phyloP scores from a whole-genome alignment of 2,797 vertebrate genomes.

The Pseudochaenichthys georgianus region DNA sequence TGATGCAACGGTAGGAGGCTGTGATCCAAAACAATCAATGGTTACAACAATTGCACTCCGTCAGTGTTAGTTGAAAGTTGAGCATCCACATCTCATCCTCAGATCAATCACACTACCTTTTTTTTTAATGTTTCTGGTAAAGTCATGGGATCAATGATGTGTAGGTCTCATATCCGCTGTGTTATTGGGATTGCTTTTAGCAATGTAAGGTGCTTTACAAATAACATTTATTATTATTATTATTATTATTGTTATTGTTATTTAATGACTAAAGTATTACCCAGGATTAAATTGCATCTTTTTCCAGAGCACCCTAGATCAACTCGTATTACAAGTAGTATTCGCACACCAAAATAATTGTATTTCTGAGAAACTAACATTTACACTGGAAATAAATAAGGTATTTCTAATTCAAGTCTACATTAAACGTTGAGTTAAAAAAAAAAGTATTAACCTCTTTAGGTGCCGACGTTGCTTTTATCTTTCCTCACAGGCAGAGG shows the following conservation, averaged over 20 bases:
- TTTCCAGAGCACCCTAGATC: not conserved
- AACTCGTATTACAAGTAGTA: not conserved
- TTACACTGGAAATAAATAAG: not conserved
- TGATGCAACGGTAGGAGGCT: constrained; percentile 27
- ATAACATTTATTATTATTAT: no score
- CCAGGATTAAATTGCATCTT: not conserved
- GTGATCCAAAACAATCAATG: constrained; percentile 26
- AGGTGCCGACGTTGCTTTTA: no score
- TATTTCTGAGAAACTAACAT: not conserved
- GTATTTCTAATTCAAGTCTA: not conserved
- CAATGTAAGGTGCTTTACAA: no score
- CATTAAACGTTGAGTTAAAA: no score
- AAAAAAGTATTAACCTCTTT: no score
- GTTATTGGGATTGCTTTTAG: no score
- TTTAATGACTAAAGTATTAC: not conserved
- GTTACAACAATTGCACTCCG: constrained; percentile 3
- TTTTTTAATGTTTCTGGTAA: not conserved
- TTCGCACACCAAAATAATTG: not conserved
- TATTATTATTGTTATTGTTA: not conserved
- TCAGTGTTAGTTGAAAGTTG: not conserved
- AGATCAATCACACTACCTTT: not conserved
- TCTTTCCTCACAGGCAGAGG: no score
- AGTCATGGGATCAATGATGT: not conserved
- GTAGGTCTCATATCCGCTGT: not conserved
- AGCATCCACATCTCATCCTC: not conserved